Base-by-base conservation (phyloP, 2,888 invertebrate genomes). In the Cryptus armator region DNA sequence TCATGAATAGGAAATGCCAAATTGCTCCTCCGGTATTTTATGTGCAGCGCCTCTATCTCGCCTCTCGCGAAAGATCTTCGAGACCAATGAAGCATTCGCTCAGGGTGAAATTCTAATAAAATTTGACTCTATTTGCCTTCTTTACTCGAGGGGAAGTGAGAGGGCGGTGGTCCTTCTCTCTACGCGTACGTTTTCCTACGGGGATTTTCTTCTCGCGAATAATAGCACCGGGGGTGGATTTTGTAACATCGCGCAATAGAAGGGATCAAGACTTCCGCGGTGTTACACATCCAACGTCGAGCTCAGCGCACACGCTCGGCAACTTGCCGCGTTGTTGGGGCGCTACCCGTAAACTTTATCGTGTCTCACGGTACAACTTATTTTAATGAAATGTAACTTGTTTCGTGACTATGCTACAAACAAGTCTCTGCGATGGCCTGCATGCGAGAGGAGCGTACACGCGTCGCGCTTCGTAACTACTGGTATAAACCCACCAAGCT, bases 1-100 rank as follows among this genome's bases (percentile, higher is more conserved):
- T 83, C 85, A 85, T 85, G 85, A 85, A 85, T 85, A 85, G 85
- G 80, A 85, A 85, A 80, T 85, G 83, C 85, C 83, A 85, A 85
- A 85, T 85, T 85, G 85, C 80, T 80, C 72, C 51, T 37, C 37
- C 62, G 76, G 83, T 83, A 77, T 83, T 85, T 85, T 85, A 86
- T 79, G 79, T 29, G 44, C 48, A 37, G 44, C n/a, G 70, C n/a
- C 44, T 62, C 56, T 62, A 16, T 32, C 19, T 59, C 43, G 32
- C 62, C 62, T 70, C 64, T 37, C 70, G 32, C 10, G 72, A 19
- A 48, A 59, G 75, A 79, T 82, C 59, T 32, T 71, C 59, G 66
- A 29, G 78, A 71, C 71, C 84, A 79, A 77, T 84, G 81, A 84
- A 84, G 67, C 86, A 75, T 86, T 78, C 71, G 62, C 77, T 70